Conservation (phyloP, 2,888 invertebrate genomes). For the Caenorhabditis sp. region DNA sequence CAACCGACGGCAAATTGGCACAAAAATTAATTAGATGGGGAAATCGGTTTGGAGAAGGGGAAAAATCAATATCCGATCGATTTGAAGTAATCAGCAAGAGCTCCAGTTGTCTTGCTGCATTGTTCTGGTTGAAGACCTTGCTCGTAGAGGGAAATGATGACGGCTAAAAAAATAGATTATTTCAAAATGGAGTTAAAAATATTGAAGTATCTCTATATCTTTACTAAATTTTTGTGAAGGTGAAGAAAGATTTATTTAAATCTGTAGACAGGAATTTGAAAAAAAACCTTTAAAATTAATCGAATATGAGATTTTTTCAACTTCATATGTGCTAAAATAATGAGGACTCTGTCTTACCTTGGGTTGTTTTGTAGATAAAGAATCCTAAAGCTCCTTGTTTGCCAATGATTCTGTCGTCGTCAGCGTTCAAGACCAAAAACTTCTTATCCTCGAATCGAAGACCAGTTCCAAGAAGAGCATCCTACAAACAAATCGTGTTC, state of each 20-base stretch:
- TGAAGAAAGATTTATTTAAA: too few relatives aligned
- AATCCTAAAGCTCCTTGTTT: constrained; percentile 70
- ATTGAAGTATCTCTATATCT: too few relatives aligned
- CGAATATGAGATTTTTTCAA: not conserved
- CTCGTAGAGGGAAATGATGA: constrained; percentile 69
- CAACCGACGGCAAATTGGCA: constrained; percentile 5
- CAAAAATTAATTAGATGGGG: not conserved
- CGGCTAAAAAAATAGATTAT: constrained; percentile 68
- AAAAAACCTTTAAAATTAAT: not conserved
- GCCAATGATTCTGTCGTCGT: constrained; percentile 70
- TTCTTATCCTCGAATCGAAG: constrained; percentile 69
- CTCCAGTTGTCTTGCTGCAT: constrained; percentile 68
- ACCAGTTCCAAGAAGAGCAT: constrained; percentile 63
- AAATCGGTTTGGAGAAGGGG: not conserved
- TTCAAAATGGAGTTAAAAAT: too few relatives aligned
- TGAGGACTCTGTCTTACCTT: too few relatives aligned
- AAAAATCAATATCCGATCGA: constrained; percentile 61
- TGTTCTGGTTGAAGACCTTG: constrained; percentile 70
- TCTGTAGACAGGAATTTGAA: too few relatives aligned
- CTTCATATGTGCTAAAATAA: too few relatives aligned
- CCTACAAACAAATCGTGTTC: constrained; percentile 19
- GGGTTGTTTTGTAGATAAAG: constrained; percentile 69
- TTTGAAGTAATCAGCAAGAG: constrained; percentile 70
- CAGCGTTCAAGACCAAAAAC: constrained; percentile 65
- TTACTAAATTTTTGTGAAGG: too few relatives aligned